Evolutionary conservation across 2,113 vertebrate species (phyloP).

Genomic region (Cromileptes altivelis): DNA sequence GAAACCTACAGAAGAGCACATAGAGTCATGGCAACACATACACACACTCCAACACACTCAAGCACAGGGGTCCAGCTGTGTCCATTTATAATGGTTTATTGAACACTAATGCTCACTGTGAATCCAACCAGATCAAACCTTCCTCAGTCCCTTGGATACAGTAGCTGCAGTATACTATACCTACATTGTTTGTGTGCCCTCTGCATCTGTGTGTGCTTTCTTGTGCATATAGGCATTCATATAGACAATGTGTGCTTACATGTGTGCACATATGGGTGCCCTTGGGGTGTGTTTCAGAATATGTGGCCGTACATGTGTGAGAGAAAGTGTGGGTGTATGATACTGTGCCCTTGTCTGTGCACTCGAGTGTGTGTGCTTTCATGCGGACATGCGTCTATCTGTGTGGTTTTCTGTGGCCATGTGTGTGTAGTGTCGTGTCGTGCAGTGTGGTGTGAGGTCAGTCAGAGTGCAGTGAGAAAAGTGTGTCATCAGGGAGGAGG

Average conservation of each 20-base stretch:
- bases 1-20: slow-evolving; percentile 6
- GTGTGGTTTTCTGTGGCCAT: neutral
- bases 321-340: neutral
- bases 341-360: slow-evolving; percentile 1
- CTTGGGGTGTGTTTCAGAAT: neutral
- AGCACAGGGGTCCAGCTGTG: slow-evolving; percentile 46
- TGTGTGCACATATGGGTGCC: neutral
- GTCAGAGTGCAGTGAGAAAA: slow-evolving; percentile 63
- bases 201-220: neutral
- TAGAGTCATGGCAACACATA: neutral
- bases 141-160: slow-evolving; percentile 13
- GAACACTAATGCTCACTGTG: slow-evolving; percentile 45
- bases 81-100: slow-evolving; percentile 52
- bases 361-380: neutral
- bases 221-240: neutral
- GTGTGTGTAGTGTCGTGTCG: neutral
- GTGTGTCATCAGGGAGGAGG: slow-evolving; percentile 62
- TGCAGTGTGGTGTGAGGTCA: slow-evolving; percentile 59
- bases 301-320: too few relatives aligned
- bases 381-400: neutral
- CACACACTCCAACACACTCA: neutral
- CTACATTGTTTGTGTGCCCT: neutral
- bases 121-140: slow-evolving; percentile 35
- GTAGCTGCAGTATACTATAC: neutral
- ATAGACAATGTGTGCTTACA: neutral